phyloP scores from a whole-genome alignment of 2,797 vertebrate genomes.

The Gobio occitaniae region DNA sequence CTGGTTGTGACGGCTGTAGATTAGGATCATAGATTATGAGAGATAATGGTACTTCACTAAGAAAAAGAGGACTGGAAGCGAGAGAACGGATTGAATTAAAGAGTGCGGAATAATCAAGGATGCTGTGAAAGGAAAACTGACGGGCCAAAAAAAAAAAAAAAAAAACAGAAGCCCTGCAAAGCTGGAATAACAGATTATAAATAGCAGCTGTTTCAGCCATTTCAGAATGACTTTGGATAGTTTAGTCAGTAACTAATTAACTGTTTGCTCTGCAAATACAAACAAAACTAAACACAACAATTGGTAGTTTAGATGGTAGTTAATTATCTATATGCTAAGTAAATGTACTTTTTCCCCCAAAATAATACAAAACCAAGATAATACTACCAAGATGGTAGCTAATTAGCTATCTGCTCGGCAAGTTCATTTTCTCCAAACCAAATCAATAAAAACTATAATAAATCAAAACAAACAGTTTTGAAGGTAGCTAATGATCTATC shows the following conservation, averaged over 20 bases:
- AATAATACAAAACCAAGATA: too few relatives aligned
- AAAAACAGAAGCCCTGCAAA: neutral
- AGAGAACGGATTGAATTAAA: conserved; percentile 35
- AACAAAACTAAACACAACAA: neutral
- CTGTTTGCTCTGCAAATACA: neutral
- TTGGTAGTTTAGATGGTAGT: neutral
- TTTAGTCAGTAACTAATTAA: neutral
- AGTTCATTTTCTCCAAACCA: neutral
- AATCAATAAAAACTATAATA: neutral
- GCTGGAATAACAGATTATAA: conserved; percentile 15
- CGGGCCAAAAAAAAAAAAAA: neutral
- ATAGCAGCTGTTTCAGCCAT: neutral
- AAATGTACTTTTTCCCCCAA: too few relatives aligned
- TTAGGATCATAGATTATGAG: conserved; percentile 50
- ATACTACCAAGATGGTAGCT: neutral
- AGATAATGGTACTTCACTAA: conserved; percentile 44
- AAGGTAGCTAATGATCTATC: conserved; percentile 17
- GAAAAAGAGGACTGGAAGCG: conserved; percentile 6
- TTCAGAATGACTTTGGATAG: neutral
- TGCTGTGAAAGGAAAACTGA: neutral
- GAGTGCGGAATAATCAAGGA: neutral
- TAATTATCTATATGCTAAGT: neutral
- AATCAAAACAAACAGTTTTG: neutral
- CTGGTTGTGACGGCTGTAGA: conserved; percentile 49
- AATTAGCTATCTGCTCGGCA: neutral